Conservation (phyloP, 2,888 invertebrate genomes). For the Diarsia mendica region DNA sequence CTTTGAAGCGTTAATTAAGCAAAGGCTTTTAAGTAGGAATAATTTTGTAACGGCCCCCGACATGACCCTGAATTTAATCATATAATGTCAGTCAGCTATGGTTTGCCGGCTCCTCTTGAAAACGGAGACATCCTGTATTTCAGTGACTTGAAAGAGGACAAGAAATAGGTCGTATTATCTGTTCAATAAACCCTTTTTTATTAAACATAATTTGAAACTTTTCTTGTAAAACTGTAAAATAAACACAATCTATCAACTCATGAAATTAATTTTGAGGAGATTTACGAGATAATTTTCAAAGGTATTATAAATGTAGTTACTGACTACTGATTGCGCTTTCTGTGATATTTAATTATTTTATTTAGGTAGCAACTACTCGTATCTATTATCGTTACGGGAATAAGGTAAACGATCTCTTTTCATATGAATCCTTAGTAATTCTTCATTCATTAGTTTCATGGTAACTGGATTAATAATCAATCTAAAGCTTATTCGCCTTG, state of each 20-base stretch:
- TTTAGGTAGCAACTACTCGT: not conserved
- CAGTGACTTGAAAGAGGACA: not conserved
- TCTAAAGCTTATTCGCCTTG: slow-evolving; percentile 3
- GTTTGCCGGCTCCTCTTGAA: slow-evolving; percentile 23
- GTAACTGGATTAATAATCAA: slow-evolving; percentile 15
- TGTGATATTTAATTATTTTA: not conserved
- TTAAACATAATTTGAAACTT: no score
- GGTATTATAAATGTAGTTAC: not conserved
- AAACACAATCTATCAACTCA: not conserved
- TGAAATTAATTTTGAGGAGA: not conserved
- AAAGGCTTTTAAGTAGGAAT: slow-evolving; percentile 60
- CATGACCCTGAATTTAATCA: slow-evolving; percentile 54
- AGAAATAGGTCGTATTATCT: not conserved
- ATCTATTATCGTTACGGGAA: not conserved
- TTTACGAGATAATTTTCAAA: not conserved
- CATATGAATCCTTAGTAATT: slow-evolving; percentile 10
- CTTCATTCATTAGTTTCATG: slow-evolving; percentile 14
- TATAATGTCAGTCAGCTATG: slow-evolving; percentile 30
- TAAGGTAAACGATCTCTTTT: slow-evolving; percentile 1
- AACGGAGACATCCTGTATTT: not conserved
- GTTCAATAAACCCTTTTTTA: no score
- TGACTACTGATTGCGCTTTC: not conserved
- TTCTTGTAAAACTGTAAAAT: not conserved
- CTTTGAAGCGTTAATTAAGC: slow-evolving; percentile 69
- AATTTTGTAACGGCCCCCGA: slow-evolving; percentile 51